Evolutionary conservation across 2,888 invertebrate genomes (phyloP), one percentile per base, ranked within the genome.

Genomic region (Auanema sp.): DNA sequence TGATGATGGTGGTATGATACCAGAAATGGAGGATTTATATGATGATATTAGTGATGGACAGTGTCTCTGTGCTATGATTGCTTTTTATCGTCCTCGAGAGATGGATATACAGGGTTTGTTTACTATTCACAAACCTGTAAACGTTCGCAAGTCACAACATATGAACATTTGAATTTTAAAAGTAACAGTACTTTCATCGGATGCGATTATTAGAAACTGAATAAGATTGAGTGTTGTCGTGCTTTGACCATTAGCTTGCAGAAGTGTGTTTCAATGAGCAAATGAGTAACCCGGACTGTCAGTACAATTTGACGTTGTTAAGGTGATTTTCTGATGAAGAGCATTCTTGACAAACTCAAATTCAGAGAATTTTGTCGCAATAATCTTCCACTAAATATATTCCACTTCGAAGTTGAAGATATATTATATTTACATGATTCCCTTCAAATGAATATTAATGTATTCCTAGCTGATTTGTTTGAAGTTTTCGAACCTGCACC

Each of bases 341-440:
- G 14, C n/a, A 3, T 14, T 5, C 23, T 44, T 49, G 6, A 40
- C 25, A 21, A 16, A 33, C 14, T 58, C n/a, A 25, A 41, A 16
- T 72, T 2, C 65, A 77, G 75, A 57, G 76, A 79, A 12, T 85
- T 85, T 78, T 85, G 85, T 69, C 76, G 79, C 51, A 72, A 74
- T 21, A 72, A 80, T 59, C 75, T 85, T 11, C 84, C 84, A n/a
- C 67, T 69, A 52, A 81, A 83, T 54, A 76, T 79, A 23, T 85
- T 85, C 68, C 85, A 86, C 69, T 83, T 86, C 63, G 83, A 83
- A 18, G 83, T 84, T 62, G 86, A 86, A 66, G 86, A 86, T 76
- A 77, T 86, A 40, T 79, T 86, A 47, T 85, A 85, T 71, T 77
- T 84, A 14, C 84, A 83, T 60, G 84, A 84, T 43, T 72, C 77